Conservation (phyloP, 1,140 invertebrate species). For the Cepaea nemoralis region DNA sequence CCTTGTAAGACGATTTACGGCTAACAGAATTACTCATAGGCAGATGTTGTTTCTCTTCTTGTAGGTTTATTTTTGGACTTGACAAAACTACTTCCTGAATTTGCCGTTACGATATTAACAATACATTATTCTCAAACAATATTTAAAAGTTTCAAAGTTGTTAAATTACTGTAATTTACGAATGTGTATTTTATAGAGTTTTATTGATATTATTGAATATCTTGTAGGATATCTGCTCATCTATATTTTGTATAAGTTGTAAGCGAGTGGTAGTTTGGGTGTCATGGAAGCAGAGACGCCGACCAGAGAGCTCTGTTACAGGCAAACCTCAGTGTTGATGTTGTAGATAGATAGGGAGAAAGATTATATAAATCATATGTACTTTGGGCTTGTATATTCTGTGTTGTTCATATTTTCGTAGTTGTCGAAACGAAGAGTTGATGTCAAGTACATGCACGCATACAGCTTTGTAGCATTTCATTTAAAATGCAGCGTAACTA, state of each 20-base stretch:
- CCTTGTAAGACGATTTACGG: neutral
- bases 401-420: no score
- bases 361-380: no score
- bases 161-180: neutral
- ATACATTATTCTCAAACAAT: neutral
- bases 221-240: neutral
- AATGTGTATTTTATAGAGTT: neutral
- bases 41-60: conserved; percentile 13
- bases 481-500: no score
- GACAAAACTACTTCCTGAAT: neutral
- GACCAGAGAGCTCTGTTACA: no score
- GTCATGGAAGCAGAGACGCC: conserved; percentile 37
- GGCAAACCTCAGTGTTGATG: no score
- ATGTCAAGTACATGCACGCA: no score
- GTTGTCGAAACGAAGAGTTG: no score
- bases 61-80: neutral
- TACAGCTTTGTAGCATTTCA: no score
- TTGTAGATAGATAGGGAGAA: no score
- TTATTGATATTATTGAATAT: neutral
- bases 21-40: conserved; percentile 34
- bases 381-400: no score
- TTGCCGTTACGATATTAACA: neutral
- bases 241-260: neutral
- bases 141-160: neutral
- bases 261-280: conserved; percentile 17